Evolutionary conservation across 1,140 invertebrate genomes (phyloP), one percentile per base, ranked within the genome.

Genomic region (Drosophila gunungcola): DNA sequence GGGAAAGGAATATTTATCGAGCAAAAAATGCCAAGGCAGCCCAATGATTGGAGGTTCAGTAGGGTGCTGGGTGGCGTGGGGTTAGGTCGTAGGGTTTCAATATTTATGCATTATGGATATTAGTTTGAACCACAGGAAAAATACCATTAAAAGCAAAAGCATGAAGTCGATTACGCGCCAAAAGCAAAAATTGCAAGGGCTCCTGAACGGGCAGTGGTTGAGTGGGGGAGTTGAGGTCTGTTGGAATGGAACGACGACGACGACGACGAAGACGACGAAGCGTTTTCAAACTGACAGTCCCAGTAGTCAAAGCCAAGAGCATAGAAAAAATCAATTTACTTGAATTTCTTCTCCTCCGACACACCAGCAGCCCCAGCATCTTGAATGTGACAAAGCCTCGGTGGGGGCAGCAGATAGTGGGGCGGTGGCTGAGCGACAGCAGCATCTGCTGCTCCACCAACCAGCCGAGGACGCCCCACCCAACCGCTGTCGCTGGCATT

Each of bases 31-130:
- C 83, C 75, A 79, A 63, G 83, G 72, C 82, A 88, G 83, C 79
- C 76, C 64, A 70, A 70, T 70, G 67, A 70, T 70, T 72, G 68
- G 65, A 70, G 65, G 41, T 49, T 55, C 67, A 38, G 38, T 51
- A 65, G 34, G 54, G 41, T 9, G 46, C 39, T 42, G 53, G 36
- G 48, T 42, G 55, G 46, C 29, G 29, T 16, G 43, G 38, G 82
- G 84, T 73, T 61, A 73, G 72, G 74, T 78, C 78, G 83, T 48
- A 64, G 74, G 82, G 79, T 72, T 85, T 75, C 77, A 88, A 89
- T 88, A 88, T 88, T 88, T 88, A 88, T 88, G 84, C 84, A 88
- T 89, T 88, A 88, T 88, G 84, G 84, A 88, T 88, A 88, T 88
- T 88, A 88, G 84, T 88, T 88, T 88, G 84, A 89, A 88, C 84